Percentiles rank a stretch among this genome's conserved stretches.
Evolutionary conservation across 30 jellyfish, hydroid and myxozoan species (phyloP).

Genomic region (Chrysaora quinquecirrha): DNA sequence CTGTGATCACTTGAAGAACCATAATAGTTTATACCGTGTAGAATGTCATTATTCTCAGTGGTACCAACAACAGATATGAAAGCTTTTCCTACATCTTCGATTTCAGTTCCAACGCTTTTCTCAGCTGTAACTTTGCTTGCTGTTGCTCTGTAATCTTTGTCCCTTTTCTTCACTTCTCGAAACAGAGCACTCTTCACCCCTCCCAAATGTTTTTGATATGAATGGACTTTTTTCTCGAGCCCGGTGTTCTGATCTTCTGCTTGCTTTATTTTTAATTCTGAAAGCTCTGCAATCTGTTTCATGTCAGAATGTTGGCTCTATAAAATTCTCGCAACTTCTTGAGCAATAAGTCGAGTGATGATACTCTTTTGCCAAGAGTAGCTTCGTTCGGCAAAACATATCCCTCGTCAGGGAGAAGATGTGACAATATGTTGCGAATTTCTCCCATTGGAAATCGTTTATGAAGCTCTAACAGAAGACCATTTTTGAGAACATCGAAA

Average conservation of each 20-base stretch:
- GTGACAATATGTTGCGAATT: neutral
- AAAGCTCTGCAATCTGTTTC: neutral
- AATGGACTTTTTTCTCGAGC: no score
- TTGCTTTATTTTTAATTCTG: no score
- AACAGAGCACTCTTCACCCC: no score
- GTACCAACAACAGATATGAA: neutral
- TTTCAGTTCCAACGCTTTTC: slow-evolving; percentile 11
- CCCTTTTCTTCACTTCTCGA: neutral
- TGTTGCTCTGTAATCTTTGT: neutral
- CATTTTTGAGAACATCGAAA: neutral
- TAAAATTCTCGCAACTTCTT: neutral
- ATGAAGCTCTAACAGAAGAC: neutral
- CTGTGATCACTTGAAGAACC: slow-evolving; percentile 21
- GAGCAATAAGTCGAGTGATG: neutral
- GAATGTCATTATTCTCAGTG: neutral
- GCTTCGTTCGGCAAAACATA: neutral
- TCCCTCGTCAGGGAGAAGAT: slow-evolving; percentile 1
- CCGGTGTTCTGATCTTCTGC: no score
- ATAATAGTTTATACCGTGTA: slow-evolving; percentile 1
- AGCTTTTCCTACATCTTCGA: neutral
- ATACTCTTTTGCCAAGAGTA: slow-evolving; percentile 2
- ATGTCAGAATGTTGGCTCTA: neutral
- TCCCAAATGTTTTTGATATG: no score
- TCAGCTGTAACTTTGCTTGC: neutral
- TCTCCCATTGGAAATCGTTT: neutral